Conservation (phyloP, 2,797 vertebrate species). For the Ceryle rudis region DNA sequence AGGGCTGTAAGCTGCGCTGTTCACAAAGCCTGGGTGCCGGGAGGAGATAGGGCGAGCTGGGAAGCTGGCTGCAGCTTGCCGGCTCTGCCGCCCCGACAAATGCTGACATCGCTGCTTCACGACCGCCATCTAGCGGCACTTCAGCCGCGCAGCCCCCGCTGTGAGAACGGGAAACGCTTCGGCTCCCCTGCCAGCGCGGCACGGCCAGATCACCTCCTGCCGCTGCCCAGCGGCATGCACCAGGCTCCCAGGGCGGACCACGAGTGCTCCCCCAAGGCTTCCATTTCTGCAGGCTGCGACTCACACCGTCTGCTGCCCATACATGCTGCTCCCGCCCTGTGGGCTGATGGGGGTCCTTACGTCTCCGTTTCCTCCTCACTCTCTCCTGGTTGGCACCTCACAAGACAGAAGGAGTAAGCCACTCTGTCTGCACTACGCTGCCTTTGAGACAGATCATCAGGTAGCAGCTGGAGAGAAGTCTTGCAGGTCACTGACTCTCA, state of each 20-base stretch:
- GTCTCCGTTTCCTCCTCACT: background rate
- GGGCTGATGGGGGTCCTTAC: background rate
- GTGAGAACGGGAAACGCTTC: background rate
- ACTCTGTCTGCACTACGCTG: no score
- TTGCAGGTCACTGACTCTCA: background rate
- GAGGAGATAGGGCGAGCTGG: background rate
- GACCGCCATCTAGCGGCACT: background rate
- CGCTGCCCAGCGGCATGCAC: background rate
- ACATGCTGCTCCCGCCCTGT: background rate
- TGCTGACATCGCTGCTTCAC: background rate
- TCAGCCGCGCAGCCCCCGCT: no score
- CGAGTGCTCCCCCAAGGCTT: background rate
- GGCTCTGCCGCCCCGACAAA: background rate
- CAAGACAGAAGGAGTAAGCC: background rate
- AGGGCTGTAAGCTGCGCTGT: no score
- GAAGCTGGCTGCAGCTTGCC: no score
- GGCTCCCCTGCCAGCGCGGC: no score
- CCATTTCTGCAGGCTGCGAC: background rate
- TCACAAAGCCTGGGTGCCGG: background rate
- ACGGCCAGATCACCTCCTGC: background rate
- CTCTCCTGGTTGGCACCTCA: background rate
- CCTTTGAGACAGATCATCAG: background rate
- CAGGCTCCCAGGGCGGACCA: background rate
- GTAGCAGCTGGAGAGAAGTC: background rate
- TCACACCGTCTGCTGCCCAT: background rate